These are phyloP conservation scores for Euspilapteryx auroguttella DNA, from an alignment of 2,888 invertebrate species.

Conservation along the genomic window DNA sequence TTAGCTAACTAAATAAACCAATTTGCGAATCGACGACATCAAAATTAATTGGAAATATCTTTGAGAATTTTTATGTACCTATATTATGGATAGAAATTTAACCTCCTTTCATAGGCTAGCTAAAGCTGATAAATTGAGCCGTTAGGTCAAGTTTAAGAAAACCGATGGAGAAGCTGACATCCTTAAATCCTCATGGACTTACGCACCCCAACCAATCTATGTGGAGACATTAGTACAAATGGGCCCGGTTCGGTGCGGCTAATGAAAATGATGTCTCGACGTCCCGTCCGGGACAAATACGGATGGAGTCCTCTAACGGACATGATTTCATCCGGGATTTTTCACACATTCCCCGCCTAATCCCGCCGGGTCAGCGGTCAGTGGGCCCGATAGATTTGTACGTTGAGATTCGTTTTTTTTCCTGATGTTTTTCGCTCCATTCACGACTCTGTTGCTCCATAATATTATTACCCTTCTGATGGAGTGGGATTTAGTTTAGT, in stretches of 20 bases:
- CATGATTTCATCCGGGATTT: conserved; percentile 3
- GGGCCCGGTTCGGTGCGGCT: conserved; percentile 1
- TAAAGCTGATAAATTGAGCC: too few relatives aligned
- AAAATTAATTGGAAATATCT: too few relatives aligned
- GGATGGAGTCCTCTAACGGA: conserved; percentile 2
- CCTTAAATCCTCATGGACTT: too few relatives aligned
- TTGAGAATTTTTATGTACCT: too few relatives aligned
- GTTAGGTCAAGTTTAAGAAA: too few relatives aligned
- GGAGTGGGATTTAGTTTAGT: too few relatives aligned
- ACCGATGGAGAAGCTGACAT: too few relatives aligned
- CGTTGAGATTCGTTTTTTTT: not conserved
- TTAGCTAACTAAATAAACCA: too few relatives aligned
- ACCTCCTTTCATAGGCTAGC: too few relatives aligned
- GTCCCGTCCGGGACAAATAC: conserved; percentile 4
- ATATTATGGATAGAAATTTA: too few relatives aligned
- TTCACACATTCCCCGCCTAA: conserved; percentile 4
- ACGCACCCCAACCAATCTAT: conserved; percentile 1
- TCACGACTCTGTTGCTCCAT: not conserved
- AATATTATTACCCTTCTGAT: too few relatives aligned
- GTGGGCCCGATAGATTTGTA: conserved; percentile 4
- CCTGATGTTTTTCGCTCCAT: not conserved
- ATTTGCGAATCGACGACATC: too few relatives aligned
- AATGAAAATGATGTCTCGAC: conserved; percentile 5
- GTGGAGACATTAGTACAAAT: conserved; percentile 4
- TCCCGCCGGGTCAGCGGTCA: conserved; percentile 1